A percentile compares a stretch with the other conserved stretches of the same genome.
phyloP scores from a whole-genome alignment of 2,888 invertebrate species.

The Acanthococcus lagerstroemiae region DNA sequence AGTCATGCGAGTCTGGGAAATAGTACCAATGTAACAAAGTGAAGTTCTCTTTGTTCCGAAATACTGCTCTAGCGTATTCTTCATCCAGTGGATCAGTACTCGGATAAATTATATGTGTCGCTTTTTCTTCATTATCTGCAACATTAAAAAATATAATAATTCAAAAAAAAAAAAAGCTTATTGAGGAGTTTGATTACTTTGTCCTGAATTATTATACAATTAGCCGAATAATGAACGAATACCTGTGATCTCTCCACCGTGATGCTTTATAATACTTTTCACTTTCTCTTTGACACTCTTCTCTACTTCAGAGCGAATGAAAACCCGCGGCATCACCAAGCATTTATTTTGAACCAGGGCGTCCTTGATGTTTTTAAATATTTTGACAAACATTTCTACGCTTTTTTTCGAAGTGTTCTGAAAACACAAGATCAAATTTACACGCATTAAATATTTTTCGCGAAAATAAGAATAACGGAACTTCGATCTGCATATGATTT shows the following conservation, averaged over 20 bases:
- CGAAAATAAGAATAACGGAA: too few species aligned
- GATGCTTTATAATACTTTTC: conserved; percentile 77
- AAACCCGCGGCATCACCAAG: conserved; percentile 67
- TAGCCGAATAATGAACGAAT: too few species aligned
- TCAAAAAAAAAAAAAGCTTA: too few species aligned
- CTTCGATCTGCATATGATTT: too few species aligned
- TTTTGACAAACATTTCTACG: conserved; percentile 87
- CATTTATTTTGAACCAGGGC: conserved; percentile 71
- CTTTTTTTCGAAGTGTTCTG: conserved; percentile 82
- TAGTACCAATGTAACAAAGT: conserved; percentile 93
- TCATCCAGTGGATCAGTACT: conserved; percentile 74
- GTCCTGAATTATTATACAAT: too few species aligned
- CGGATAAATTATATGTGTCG: conserved; percentile 85
- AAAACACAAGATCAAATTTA: conserved; percentile 43
- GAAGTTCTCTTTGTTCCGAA: conserved; percentile 63
- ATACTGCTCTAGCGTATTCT: conserved; percentile 79
- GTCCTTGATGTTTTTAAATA: conserved; percentile 78
- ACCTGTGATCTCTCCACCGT: conserved; percentile 67
- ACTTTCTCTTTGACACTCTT: conserved; percentile 66
- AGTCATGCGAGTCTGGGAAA: conserved; percentile 85
- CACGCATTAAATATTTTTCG: too few species aligned
- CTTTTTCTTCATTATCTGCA: conserved; percentile 72
- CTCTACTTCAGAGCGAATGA: conserved; percentile 74
- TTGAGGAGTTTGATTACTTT: too few species aligned
- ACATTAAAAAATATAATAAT: too few species aligned